These are phyloP conservation scores for Hystrix cristata DNA, from an alignment of 2,113 vertebrate species.

Conservation along the genomic window DNA sequence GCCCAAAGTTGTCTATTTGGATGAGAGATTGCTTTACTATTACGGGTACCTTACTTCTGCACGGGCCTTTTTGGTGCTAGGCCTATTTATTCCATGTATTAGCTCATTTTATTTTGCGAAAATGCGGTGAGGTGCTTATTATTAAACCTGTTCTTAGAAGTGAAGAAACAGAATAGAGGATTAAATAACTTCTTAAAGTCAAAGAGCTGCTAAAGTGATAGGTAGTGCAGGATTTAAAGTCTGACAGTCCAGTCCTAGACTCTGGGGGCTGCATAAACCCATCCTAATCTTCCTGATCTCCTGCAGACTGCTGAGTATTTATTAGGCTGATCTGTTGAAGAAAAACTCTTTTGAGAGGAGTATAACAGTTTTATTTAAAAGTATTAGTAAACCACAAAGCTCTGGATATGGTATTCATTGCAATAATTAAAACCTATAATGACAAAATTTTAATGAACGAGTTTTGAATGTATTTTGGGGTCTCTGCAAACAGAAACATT, in stretches of 20 bases:
- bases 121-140: not conserved
- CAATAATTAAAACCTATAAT: not conserved
- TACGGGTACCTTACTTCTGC: not conserved
- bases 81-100: not conserved
- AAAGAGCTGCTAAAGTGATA: fast-evolving
- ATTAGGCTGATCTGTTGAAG: not conserved
- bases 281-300: not conserved
- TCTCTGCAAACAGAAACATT: not conserved
- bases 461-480: not conserved
- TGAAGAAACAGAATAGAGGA: not conserved
- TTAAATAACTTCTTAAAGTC: not conserved
- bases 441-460: not conserved
- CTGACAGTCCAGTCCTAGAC: not conserved
- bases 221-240: not conserved
- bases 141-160: not conserved
- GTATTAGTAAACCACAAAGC: not conserved
- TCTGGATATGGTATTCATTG: not conserved
- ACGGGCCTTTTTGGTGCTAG: not conserved
- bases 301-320: not conserved
- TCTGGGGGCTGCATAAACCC: not conserved
- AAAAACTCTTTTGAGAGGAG: not conserved
- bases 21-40: not conserved
- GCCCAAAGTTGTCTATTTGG: not conserved
- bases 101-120: not conserved
- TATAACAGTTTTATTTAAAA: not conserved